These are phyloP conservation scores for Isichthys henryi DNA, from an alignment of 2,113 vertebrate species.

Conservation along the genomic window DNA sequence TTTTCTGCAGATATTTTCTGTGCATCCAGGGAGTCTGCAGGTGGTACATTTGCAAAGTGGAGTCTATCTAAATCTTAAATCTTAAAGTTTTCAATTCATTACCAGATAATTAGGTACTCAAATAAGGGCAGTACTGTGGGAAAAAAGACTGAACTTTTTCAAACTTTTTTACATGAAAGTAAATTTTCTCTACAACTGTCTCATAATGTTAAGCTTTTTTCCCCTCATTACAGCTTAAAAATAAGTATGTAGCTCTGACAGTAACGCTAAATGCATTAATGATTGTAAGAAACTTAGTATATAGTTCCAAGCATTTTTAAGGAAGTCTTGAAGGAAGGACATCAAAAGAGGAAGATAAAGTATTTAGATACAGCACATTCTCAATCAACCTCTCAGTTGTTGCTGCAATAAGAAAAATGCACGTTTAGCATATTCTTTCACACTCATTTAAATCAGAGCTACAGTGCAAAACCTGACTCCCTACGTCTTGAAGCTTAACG, in stretches of 20 bases:
- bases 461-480: neutral
- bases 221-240: neutral
- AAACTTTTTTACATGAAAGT: neutral
- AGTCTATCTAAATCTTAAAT: neutral
- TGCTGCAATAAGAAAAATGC: neutral
- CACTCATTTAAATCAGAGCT: neutral
- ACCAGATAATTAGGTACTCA: neutral
- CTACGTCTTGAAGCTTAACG: neutral
- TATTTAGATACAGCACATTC: neutral
- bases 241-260: neutral
- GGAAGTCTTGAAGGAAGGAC: neutral
- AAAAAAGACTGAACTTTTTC: neutral
- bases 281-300: neutral
- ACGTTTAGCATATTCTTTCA: neutral
- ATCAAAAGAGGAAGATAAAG: neutral
- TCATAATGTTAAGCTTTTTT: neutral
- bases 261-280: neutral
- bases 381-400: neutral
- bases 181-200: neutral
- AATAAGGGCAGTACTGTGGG: neutral
- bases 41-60: neutral
- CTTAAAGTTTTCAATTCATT: neutral
- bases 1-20: neutral
- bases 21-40: neutral
- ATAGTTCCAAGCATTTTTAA: neutral